Evolutionary conservation across 2,797 vertebrate species (phyloP), one percentile per base, ranked within the genome.

Genomic region (Chloroceryle inda): DNA sequence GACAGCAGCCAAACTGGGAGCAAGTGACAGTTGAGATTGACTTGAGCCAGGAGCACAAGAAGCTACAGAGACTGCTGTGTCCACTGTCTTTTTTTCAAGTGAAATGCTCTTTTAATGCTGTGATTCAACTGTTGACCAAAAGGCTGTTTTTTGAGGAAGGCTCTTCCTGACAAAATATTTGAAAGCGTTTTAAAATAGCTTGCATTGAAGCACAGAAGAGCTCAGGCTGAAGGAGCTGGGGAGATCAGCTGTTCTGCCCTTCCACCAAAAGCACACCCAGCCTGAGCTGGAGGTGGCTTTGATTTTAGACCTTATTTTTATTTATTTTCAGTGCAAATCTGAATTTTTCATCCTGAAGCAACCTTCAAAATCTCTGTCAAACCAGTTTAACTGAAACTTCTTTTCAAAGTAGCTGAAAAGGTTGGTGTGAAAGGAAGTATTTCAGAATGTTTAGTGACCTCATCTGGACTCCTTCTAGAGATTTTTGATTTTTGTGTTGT

Each of bases 141-240:
- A 91, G 50, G 58, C 22, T 58, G 11, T 50, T 89, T 93, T 76
- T 53, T 66, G 38, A 83, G 31, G 67, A 66, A 63, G 55, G 55
- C 15, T 67, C 61, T n/a, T 87, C n/a, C 78, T 96, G 89, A 74
- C 59, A 89, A 94, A 94, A 67, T 71, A 83, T 73, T 96, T 96
- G 67, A 52, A 83, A 63, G 45, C 0, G 0, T 52, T 91, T 88
- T 67, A 77, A 91, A 89, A 71, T 67, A 85, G 75, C 44, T 82
- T 76, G 64, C 1, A 1, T 67, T 53, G 73, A 80, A 94, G 44
- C 8, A 18, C 3, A 62, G 81, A 20, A 37, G 49, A 55, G 47
- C 77, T 95, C 4, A 47, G 77, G 44, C 68, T 94, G 81, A 87
- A 80, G 61, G 47, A 91, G 52, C 68, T 73, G 17, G 33, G 74